A percentile compares a stretch with the other conserved stretches of the same genome.
Conservation (phyloP, 64 coral and sea anemone species). For the Catalaphyllia jardinei region DNA sequence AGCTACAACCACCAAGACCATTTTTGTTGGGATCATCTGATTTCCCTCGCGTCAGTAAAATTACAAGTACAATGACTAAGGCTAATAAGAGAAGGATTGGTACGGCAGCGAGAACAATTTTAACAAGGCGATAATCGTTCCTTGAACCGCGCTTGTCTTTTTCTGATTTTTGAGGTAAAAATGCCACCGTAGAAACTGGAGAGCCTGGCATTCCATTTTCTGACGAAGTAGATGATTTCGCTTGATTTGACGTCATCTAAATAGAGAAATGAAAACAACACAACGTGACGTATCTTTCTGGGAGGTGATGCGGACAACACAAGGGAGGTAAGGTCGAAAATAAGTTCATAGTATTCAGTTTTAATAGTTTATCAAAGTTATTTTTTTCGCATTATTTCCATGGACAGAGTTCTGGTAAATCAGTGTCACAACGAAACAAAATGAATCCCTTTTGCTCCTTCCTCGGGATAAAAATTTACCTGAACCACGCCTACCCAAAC, state of each 20-base stretch:
- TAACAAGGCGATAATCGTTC: not conserved
- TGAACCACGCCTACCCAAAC: no score
- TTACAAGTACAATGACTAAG: constrained; percentile 28
- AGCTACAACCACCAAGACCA: constrained; percentile 1
- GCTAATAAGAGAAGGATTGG: constrained; percentile 21
- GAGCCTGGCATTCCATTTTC: constrained; percentile 1
- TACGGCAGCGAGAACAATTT: not conserved
- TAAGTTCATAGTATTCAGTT: no score
- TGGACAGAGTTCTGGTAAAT: no score
- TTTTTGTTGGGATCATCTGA: not conserved
- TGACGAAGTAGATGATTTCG: constrained; percentile 13
- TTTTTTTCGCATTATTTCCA: no score
- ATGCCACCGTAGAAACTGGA: constrained; percentile 13
- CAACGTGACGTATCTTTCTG: no score
- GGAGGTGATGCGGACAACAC: no score
- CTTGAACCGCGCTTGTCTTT: not conserved
- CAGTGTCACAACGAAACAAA: no score
- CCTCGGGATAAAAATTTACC: no score
- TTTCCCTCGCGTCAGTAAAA: not conserved
- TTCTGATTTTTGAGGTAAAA: constrained; percentile 4
- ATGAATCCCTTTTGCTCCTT: no score
- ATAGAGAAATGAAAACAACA: not conserved
- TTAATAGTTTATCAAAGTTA: no score
- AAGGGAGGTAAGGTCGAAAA: no score
- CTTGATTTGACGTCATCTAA: constrained; percentile 9